A percentile compares a stretch with the other conserved stretches of the same genome.
phyloP scores from a whole-genome alignment of 2,797 vertebrate genomes.

The Pangasius mekongensis region DNA sequence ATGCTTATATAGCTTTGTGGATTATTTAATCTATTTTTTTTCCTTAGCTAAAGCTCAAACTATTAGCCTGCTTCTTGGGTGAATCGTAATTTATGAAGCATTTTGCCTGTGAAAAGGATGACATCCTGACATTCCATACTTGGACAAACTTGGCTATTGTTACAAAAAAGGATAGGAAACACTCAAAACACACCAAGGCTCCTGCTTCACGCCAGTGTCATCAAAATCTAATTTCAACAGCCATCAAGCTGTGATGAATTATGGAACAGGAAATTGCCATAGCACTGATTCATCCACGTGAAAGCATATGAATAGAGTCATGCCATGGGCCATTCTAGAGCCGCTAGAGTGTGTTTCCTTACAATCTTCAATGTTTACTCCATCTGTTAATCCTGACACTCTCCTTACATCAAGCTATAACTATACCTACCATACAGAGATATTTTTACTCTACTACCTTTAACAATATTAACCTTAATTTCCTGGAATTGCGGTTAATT shows the following conservation, averaged over 20 bases:
- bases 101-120: background rate
- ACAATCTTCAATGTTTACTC: background rate
- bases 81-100: background rate
- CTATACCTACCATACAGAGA: background rate
- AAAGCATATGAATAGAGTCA: background rate
- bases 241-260: constrained; percentile 9
- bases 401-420: background rate
- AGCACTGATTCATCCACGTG: background rate
- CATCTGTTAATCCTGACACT: background rate
- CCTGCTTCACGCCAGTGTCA: background rate
- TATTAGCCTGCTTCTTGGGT: background rate
- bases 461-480: background rate
- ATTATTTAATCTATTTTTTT: background rate
- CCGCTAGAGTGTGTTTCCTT: background rate
- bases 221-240: constrained; percentile 1
- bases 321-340: background rate
- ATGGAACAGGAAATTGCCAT: background rate
- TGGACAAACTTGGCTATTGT: background rate
- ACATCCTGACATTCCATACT: background rate
- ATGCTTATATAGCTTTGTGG: background rate
- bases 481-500: constrained; percentile 11
- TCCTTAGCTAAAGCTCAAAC: background rate
- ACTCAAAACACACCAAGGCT: background rate
- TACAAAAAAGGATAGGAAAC: background rate
- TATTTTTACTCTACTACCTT: background rate